A percentile compares a stretch with the other conserved stretches of the same genome.
phyloP scores from a whole-genome alignment of 2,113 vertebrate genomes.

The Lampris incognitus region DNA sequence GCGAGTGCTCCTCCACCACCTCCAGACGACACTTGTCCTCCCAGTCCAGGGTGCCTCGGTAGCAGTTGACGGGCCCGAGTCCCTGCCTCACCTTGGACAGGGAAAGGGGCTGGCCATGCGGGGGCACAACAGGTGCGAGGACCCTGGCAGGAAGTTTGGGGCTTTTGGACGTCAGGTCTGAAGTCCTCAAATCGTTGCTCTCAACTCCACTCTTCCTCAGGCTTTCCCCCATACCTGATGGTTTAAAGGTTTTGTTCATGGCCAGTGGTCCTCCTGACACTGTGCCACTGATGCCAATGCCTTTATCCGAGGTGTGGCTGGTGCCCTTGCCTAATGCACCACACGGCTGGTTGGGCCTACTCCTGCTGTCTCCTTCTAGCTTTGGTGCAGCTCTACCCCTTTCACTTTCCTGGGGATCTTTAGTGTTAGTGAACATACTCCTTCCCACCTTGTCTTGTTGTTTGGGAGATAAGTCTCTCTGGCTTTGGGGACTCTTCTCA shows the following conservation, averaged over 20 bases:
- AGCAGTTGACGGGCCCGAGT: constrained; percentile 80
- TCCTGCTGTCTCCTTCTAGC: constrained; percentile 60
- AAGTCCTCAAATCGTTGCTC: constrained; percentile 66
- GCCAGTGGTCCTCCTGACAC: constrained; percentile 44
- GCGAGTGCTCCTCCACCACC: constrained; percentile 88
- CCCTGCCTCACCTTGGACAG: constrained; percentile 78
- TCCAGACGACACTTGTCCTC: constrained; percentile 89
- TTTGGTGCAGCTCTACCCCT: constrained; percentile 62
- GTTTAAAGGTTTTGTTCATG: constrained; percentile 70
- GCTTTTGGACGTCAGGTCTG: constrained; percentile 77
- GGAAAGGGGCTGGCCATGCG: constrained; percentile 73
- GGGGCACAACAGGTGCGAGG: constrained; percentile 69
- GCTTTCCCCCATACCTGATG: constrained; percentile 63
- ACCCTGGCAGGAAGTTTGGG: constrained; percentile 71
- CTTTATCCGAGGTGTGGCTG: constrained; percentile 54
- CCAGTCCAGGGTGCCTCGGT: constrained; percentile 82
- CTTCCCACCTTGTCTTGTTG: constrained; percentile 77
- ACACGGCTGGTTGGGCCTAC: constrained; percentile 40
- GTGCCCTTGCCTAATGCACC: constrained; percentile 56
- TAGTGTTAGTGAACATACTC: constrained; percentile 34
- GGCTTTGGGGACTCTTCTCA: constrained; percentile 67
- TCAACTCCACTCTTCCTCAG: constrained; percentile 66
- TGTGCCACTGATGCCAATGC: neutral
- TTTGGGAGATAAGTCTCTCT: constrained; percentile 56
- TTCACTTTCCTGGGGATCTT: constrained; percentile 55